A percentile compares a stretch with the other conserved stretches of the same genome.
phyloP scores from a whole-genome alignment of 2,113 vertebrate species.

The Actinemys pallida region DNA sequence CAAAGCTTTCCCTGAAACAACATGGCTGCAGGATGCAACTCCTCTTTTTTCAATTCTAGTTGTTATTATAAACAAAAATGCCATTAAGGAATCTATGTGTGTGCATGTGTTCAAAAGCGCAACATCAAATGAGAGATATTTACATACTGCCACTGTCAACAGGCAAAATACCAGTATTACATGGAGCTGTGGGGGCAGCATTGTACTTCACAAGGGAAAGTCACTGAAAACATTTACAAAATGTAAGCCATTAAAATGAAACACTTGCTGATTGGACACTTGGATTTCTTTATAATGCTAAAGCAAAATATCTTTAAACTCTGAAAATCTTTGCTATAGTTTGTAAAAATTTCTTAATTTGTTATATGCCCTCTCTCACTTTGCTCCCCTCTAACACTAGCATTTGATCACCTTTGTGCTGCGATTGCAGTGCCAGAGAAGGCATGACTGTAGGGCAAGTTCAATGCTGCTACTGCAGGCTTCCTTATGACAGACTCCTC shows the following conservation, averaged over 20 bases:
- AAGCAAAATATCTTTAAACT: not conserved
- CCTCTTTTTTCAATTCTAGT: not conserved
- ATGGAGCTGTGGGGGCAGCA: not conserved
- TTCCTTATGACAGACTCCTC: not conserved
- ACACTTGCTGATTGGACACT: not conserved
- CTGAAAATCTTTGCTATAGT: not conserved
- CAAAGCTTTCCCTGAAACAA: not conserved
- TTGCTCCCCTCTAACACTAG: not conserved
- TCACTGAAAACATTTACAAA: not conserved
- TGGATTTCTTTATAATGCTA: not conserved
- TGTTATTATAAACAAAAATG: not conserved
- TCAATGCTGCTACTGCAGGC: not conserved
- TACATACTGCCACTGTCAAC: not conserved
- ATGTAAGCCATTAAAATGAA: not conserved
- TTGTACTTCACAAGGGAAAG: not conserved
- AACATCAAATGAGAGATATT: not conserved
- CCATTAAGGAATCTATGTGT: not conserved
- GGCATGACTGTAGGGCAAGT: not conserved
- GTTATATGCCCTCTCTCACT: not conserved
- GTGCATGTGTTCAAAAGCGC: fast-evolving
- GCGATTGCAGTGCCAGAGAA: not conserved
- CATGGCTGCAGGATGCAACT: not conserved
- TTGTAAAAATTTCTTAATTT: not conserved
- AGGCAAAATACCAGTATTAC: not conserved
- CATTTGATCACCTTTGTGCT: fast-evolving